A percentile compares a stretch with the other conserved stretches of the same genome.
phyloP scores from a whole-genome alignment of 1,140 invertebrate species.

The Hermatobates lingyangjiaoensis region DNA sequence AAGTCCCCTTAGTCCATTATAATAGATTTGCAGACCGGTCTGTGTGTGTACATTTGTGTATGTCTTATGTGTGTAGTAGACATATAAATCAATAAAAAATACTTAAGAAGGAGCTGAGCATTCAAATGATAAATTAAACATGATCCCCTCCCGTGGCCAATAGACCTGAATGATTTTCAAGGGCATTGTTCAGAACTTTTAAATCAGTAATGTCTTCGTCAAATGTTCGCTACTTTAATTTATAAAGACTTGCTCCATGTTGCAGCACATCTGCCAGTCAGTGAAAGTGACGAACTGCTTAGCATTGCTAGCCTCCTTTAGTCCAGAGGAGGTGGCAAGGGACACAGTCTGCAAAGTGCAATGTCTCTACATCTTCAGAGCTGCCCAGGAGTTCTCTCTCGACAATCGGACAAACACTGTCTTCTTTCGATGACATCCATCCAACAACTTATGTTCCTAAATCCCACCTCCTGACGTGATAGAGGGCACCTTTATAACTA shows the following conservation, averaged over 20 bases:
- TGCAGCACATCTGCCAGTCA: conserved; percentile 32
- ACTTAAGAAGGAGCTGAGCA: no score
- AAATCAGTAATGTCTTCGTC: not conserved
- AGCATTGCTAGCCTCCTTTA: conserved; percentile 25
- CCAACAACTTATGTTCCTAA: no score
- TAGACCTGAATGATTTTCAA: not conserved
- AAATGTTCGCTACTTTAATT: not conserved
- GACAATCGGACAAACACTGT: not conserved
- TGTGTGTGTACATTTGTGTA: no score
- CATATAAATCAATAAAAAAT: no score
- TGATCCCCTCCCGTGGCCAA: no score
- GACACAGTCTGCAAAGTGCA: conserved; percentile 36
- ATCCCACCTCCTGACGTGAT: no score
- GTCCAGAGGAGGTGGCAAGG: conserved; percentile 25
- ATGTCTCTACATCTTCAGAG: conserved; percentile 32
- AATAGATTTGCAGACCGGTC: no score
- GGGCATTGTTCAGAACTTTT: not conserved
- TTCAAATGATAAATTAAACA: not conserved
- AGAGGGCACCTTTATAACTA: no score
- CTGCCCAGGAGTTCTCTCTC: conserved; percentile 14
- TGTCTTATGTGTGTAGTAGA: no score
- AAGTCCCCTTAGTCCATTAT: no score
- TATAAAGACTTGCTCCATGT: conserved; percentile 5
- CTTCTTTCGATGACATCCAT: not conserved
- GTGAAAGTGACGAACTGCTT: conserved; percentile 32